A percentile compares a stretch with the other conserved stretches of the same genome.
Evolutionary conservation across 2,888 invertebrate genomes (phyloP).

Genomic region (Mycalesis mineus): DNA sequence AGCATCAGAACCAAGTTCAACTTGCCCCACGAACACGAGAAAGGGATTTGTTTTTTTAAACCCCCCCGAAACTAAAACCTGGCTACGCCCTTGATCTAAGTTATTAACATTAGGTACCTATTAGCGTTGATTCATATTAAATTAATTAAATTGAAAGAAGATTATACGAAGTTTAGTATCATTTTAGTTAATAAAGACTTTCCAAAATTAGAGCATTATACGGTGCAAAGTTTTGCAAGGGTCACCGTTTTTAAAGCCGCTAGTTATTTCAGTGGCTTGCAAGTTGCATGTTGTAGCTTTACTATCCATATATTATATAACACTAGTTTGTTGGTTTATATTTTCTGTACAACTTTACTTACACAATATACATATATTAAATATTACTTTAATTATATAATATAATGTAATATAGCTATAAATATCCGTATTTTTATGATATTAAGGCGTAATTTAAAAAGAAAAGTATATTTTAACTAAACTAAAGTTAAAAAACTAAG

Average conservation of each 20-base stretch:
- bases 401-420: too few species aligned
- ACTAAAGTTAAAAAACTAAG: not conserved
- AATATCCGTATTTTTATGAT: not conserved
- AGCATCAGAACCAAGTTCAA: too few species aligned
- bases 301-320: not conserved
- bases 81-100: too few species aligned
- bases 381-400: too few species aligned
- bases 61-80: too few species aligned
- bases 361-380: not conserved
- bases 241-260: not conserved
- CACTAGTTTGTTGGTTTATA: not conserved
- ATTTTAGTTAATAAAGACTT: not conserved
- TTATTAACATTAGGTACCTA: too few species aligned
- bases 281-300: too few species aligned
- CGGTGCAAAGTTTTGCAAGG: not conserved
- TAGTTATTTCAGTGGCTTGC: not conserved
- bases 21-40: too few species aligned
- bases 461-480: not conserved
- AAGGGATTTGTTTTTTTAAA: too few species aligned
- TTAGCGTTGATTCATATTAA: not conserved
- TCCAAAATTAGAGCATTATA: not conserved
- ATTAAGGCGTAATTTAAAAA: not conserved
- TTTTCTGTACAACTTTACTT: not conserved
- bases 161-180: not conserved
- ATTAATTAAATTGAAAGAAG: not conserved